phyloP scores from a whole-genome alignment of 2,113 vertebrate genomes.

The Channa argus region DNA sequence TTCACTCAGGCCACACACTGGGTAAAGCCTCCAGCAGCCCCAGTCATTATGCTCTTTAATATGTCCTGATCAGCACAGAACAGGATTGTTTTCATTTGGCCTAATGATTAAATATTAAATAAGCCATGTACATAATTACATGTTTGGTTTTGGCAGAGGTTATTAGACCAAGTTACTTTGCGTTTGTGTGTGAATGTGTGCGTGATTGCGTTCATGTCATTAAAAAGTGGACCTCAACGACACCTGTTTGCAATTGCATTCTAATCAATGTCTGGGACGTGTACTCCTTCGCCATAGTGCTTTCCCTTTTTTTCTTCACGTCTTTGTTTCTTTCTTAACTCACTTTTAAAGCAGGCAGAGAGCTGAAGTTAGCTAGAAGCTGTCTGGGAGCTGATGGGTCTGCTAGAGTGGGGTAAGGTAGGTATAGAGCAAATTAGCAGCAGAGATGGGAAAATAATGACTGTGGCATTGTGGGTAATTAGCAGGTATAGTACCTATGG shows the following conservation, averaged over 20 bases:
- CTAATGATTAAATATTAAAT: slow-evolving; percentile 81
- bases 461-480: slow-evolving; percentile 82
- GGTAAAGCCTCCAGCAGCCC: slow-evolving; percentile 53
- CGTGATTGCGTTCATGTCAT: slow-evolving; percentile 53
- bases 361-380: slow-evolving; percentile 73
- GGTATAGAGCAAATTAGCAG: slow-evolving; percentile 77
- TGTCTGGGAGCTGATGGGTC: slow-evolving; percentile 73
- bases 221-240: slow-evolving; percentile 65
- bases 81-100: slow-evolving; percentile 73
- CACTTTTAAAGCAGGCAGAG: slow-evolving; percentile 69
- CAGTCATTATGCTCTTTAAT: slow-evolving; percentile 65
- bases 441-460: slow-evolving; percentile 82
- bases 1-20: slow-evolving; percentile 55
- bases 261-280: slow-evolving; percentile 69
- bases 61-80: slow-evolving; percentile 60
- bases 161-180: slow-evolving; percentile 64
- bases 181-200: slow-evolving; percentile 33
- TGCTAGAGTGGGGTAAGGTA: slow-evolving; percentile 58
- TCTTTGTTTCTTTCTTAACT: slow-evolving; percentile 56
- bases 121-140: slow-evolving; percentile 70
- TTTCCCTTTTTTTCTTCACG: slow-evolving; percentile 30
- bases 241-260: slow-evolving; percentile 73
- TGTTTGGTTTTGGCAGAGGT: slow-evolving; percentile 71
- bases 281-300: slow-evolving; percentile 47
- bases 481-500: slow-evolving; percentile 81